phyloP scores from a whole-genome alignment of 1,140 invertebrate genomes.

The Ruditapes philippinarum region DNA sequence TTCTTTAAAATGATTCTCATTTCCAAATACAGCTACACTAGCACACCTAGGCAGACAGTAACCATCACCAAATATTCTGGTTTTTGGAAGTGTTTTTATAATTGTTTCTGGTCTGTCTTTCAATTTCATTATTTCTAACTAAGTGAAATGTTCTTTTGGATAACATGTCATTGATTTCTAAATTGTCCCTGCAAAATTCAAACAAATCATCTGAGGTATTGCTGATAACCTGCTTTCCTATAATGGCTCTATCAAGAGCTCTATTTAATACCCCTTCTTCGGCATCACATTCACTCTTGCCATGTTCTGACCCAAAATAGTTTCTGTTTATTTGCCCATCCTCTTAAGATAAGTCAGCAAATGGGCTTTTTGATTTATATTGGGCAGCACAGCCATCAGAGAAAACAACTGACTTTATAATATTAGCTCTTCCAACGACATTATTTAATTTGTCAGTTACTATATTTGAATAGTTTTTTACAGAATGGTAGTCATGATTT shows the following conservation, averaged over 20 bases:
- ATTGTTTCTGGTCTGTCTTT: neutral
- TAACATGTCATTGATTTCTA: neutral
- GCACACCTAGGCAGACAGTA: conserved; percentile 25
- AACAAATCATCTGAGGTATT: conserved; percentile 10
- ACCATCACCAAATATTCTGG: conserved; percentile 37
- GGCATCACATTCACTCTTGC: neutral
- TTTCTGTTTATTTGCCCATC: neutral
- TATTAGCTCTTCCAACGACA: neutral
- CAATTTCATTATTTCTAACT: neutral
- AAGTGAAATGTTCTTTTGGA: conserved; percentile 23
- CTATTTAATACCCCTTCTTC: neutral
- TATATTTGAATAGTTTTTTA: conserved; percentile 3
- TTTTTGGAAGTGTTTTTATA: no score
- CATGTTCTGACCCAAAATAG: neutral
- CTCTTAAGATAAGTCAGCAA: conserved; percentile 12
- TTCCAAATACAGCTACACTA: conserved; percentile 8
- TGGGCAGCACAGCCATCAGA: conserved; percentile 27
- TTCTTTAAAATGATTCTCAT: conserved; percentile 16
- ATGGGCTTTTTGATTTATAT: conserved; percentile 26
- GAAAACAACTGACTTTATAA: conserved; percentile 28
- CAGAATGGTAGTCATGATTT: conserved; percentile 50
- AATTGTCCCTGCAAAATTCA: neutral
- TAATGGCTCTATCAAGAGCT: conserved; percentile 8
- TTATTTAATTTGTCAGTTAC: neutral
- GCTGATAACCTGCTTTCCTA: neutral